Evolutionary conservation across 1,140 invertebrate genomes (phyloP), one percentile per base, ranked within the genome.

Genomic region (Cyrtorhinus lividipennis): DNA sequence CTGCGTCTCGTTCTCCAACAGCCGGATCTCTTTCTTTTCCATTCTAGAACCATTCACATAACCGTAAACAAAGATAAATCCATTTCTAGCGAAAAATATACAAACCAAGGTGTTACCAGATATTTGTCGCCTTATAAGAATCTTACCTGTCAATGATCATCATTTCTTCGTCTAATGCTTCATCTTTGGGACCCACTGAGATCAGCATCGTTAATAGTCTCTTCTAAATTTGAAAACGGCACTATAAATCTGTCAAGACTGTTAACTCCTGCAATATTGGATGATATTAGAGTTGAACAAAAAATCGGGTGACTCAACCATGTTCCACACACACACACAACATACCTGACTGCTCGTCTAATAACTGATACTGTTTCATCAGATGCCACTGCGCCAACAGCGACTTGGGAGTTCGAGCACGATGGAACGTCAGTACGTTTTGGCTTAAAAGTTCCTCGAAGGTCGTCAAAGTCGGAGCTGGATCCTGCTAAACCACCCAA

Each of bases 321-420:
- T n/a, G n/a, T n/a, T n/a, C n/a, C n/a, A n/a, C 56, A 57, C 56
- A 15, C 25, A 62, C 46, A 53, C 1, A 60, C n/a, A 78, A 77
- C 68, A 81, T 82, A 67, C 89, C 82, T 60, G 81, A 80, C 78
- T 97, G 94, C 76, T 97, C 93, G 0, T 90, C 85, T 30, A 98
- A 72, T 1, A 98, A 76, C 69, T 92, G 86, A 73, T 95, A 95
- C 69, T 96, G 92, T 73, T 94, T 94, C 75, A 98, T 83, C 23
- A 92, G 76, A 63, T 88, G 81, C 95, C 95, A 99, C 74, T 98
- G 92, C 30, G 81, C 81, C 68, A 88, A 79, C 25, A 99, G 74
- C 12, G 84, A 77, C 76, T 92, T 93, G 1, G 90, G 79, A 15
- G 91, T 97, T 67, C 95, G 80, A 23, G 85, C 82, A 56, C 84